A percentile compares a stretch with the other conserved stretches of the same genome.
Conservation (phyloP, 2,888 invertebrate genomes). For the Resseliella maxima region DNA sequence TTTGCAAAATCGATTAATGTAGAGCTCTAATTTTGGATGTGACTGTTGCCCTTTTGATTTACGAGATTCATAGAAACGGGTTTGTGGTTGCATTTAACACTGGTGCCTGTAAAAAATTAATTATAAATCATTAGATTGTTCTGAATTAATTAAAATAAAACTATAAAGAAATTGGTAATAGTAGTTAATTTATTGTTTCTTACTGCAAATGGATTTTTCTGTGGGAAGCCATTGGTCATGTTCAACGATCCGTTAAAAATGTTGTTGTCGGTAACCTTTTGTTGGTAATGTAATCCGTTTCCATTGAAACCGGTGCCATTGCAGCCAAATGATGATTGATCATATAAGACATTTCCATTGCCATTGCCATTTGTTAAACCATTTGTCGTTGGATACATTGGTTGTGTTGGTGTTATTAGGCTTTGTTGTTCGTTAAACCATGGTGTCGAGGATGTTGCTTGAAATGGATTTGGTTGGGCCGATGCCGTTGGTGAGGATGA, state of each 20-base stretch:
- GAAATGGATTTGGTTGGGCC: conserved; percentile 65
- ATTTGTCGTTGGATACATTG: background rate
- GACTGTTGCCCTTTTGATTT: background rate
- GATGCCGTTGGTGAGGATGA: conserved; percentile 58
- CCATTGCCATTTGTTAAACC: background rate
- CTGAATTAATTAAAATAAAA: background rate
- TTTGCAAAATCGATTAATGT: background rate
- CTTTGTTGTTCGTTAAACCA: conserved; percentile 36
- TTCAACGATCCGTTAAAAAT: background rate
- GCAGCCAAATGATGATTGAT: background rate
- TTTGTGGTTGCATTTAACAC: conserved; percentile 42
- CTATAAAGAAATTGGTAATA: background rate
- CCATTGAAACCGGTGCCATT: background rate
- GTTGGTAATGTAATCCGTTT: conserved; percentile 29
- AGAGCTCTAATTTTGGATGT: conserved; percentile 4
- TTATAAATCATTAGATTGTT: background rate
- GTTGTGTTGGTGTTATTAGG: conserved; percentile 17
- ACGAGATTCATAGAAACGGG: conserved; percentile 49
- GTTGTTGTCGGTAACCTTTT: background rate
- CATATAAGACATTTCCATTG: background rate
- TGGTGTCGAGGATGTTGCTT: conserved; percentile 59
- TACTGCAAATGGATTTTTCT: conserved; percentile 66
- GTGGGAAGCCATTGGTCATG: conserved; percentile 27
- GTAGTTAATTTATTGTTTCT: conserved; percentile 58
- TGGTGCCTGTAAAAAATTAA: background rate